A percentile compares a stretch with the other conserved stretches of the same genome.
These are phyloP conservation scores for Fabriciana adippe DNA, from an alignment of 2,888 invertebrate species.

Conservation along the genomic window DNA sequence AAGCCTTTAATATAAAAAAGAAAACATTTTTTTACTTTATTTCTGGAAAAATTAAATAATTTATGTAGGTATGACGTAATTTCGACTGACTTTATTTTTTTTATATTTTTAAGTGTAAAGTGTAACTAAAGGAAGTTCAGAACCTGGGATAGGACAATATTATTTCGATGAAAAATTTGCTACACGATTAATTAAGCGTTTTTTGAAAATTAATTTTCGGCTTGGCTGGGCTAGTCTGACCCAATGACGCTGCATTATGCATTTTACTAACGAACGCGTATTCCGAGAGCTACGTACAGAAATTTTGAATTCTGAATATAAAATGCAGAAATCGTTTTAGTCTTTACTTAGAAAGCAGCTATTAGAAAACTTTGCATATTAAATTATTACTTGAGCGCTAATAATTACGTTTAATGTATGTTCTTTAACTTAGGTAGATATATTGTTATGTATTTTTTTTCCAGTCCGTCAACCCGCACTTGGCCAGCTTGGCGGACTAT, in stretches of 20 bases:
- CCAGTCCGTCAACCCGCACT: too few relatives aligned
- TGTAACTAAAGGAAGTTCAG: not conserved
- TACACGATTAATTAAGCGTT: constrained; percentile 18
- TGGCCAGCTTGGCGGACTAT: too few relatives aligned
- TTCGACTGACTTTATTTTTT: too few relatives aligned
- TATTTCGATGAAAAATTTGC: constrained; percentile 10
- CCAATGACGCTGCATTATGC: constrained; percentile 73
- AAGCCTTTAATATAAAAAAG: too few relatives aligned
- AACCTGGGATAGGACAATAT: not conserved
- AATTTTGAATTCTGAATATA: constrained; percentile 68
- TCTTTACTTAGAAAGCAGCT: constrained; percentile 49
- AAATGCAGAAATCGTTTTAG: constrained; percentile 52
- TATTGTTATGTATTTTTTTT: too few relatives aligned
- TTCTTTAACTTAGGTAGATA: too few relatives aligned
- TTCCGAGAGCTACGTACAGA: constrained; percentile 55
- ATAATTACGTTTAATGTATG: too few relatives aligned
- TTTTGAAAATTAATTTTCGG: constrained; percentile 32
- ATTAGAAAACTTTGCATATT: constrained; percentile 42
- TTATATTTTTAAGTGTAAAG: too few relatives aligned
- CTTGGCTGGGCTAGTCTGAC: constrained; percentile 26
- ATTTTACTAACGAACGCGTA: constrained; percentile 75
- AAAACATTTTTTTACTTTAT: too few relatives aligned
- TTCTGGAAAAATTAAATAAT: too few relatives aligned
- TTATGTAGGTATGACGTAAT: too few relatives aligned
- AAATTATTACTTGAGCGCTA: not conserved